Evolutionary conservation across 2,797 vertebrate genomes (phyloP).

Genomic region (Cyclopterus lumpus): DNA sequence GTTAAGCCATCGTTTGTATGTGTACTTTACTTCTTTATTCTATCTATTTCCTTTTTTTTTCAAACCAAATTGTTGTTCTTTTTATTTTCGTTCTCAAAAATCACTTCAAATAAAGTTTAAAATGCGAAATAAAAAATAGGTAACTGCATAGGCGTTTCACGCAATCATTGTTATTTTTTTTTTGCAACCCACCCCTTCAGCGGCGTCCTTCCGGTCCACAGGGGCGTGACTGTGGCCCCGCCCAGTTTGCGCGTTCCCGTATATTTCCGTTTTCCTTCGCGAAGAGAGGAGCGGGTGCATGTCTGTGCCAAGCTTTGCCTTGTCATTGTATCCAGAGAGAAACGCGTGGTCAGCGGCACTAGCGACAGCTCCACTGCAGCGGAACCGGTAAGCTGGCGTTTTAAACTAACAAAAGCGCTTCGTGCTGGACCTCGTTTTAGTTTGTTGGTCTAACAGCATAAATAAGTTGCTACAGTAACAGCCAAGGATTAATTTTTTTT

Average conservation of each 20-base stretch:
- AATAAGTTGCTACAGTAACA: not conserved
- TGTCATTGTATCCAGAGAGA: constrained; percentile 71
- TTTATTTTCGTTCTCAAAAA: not conserved
- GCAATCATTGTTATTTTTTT: not conserved
- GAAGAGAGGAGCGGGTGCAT: constrained; percentile 51
- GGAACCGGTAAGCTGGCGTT: constrained; percentile 65
- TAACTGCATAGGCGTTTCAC: not conserved
- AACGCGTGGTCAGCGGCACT: constrained; percentile 69
- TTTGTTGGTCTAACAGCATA: not conserved
- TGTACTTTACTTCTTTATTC: not conserved
- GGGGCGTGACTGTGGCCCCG: constrained; percentile 56
- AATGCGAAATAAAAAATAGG: not conserved
- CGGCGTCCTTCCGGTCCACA: constrained; percentile 30
- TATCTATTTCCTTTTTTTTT: not conserved
- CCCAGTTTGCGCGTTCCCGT: constrained; percentile 67
- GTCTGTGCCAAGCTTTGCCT: constrained; percentile 44
- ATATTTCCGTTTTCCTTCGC: constrained; percentile 61
- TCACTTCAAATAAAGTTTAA: not conserved
- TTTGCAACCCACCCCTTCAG: not conserved
- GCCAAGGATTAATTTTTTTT: not conserved
- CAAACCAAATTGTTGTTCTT: not conserved
- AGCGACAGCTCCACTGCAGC: constrained; percentile 47
- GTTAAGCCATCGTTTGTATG: not conserved
- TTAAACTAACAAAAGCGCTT: constrained; percentile 8
- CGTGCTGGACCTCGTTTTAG: not conserved